Conservation (phyloP, 2,113 vertebrate genomes). For the Hassar affinis region DNA sequence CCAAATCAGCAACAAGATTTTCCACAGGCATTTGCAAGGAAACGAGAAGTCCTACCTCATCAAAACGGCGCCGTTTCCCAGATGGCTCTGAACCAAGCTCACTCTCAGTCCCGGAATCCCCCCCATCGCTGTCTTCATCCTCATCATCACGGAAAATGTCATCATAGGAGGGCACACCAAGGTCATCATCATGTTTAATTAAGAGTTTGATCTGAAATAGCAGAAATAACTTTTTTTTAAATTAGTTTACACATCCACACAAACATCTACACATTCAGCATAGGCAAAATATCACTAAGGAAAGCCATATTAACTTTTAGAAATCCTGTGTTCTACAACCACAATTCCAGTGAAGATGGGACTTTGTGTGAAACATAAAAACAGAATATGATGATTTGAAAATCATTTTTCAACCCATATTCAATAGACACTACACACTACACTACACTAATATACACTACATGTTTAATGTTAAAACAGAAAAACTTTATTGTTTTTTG, state of each 20-base stretch:
- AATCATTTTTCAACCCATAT: too few species aligned
- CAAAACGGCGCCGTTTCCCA: conserved; percentile 87
- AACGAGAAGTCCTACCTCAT: conserved; percentile 73
- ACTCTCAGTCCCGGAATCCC: conserved; percentile 81
- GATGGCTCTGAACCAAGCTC: conserved; percentile 82
- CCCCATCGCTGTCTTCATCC: conserved; percentile 68
- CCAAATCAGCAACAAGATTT: not conserved
- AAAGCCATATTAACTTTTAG: not conserved
- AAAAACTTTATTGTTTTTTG: not conserved
- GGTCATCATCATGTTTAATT: conserved; percentile 92
- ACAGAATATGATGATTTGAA: too few species aligned
- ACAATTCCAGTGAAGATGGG: too few species aligned
- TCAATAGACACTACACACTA: too few species aligned
- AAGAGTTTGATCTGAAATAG: conserved; percentile 84
- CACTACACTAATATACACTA: too few species aligned
- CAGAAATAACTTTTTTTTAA: not conserved
- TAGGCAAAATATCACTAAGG: not conserved
- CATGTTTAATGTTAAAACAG: too few species aligned
- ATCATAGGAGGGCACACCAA: conserved; percentile 87
- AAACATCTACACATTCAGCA: not conserved
- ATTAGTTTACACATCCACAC: not conserved
- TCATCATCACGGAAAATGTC: conserved; percentile 94
- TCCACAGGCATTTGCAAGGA: not conserved
- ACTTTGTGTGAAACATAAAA: too few species aligned
- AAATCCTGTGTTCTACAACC: not conserved